Evolutionary conservation across 2,113 vertebrate genomes (phyloP).

Genomic region (Hippocampus comes): DNA sequence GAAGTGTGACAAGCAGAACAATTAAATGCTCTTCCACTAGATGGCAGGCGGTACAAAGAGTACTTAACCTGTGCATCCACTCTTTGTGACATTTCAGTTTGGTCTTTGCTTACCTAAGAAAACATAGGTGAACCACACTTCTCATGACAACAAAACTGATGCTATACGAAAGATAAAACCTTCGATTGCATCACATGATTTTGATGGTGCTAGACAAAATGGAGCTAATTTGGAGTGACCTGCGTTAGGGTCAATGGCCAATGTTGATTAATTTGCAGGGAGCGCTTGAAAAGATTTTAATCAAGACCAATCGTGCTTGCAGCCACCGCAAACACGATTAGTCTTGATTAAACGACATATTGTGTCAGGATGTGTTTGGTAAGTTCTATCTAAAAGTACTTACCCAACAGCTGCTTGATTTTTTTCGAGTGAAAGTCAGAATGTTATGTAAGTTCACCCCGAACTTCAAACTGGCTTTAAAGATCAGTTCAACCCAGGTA

Average conservation of each 20-base stretch:
- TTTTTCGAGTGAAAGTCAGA: not conserved
- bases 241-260: not conserved
- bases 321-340: not conserved
- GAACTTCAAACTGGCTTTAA: conserved; percentile 2
- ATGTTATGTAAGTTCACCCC: not conserved
- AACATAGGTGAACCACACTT: not conserved
- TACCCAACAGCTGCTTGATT: not conserved
- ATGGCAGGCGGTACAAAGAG: not conserved
- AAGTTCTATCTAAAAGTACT: not conserved
- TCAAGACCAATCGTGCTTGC: not conserved
- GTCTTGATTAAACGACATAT: not conserved
- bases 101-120: not conserved
- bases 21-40: not conserved
- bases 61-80: not conserved
- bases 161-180: not conserved
- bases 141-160: not conserved
- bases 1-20: too few species aligned
- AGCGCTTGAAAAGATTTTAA: not conserved
- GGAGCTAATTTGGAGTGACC: not conserved
- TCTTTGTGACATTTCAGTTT: not conserved
- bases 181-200: not conserved
- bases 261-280: not conserved
- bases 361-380: not conserved
- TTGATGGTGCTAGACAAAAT: not conserved
- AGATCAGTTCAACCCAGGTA: conserved; percentile 12